Base-by-base conservation (phyloP, 2,797 vertebrate genomes). In the Micropoecilia bifurca region DNA sequence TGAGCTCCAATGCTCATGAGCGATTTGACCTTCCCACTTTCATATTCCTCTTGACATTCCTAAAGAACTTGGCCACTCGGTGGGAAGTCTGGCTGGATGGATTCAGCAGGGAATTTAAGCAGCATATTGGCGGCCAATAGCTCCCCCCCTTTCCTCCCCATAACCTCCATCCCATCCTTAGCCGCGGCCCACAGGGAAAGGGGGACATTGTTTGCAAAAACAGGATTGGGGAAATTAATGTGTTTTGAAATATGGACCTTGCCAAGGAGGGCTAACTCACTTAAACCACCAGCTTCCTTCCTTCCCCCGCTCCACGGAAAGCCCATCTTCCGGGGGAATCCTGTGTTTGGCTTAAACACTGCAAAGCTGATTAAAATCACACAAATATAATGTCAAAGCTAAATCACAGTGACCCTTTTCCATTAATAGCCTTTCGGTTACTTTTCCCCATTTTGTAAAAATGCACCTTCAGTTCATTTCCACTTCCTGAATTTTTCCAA, bases 1-100 rank as follows among this genome's bases (percentile, higher is more conserved):
- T 53, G 82, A 92, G 91, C 92, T 86, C 89, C 80, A 91, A 89
- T 88, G 88, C 92, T 94, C 76, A 30, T 83, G 91, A 95, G 88
- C 76, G 87, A 87, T 95, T 95, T 95, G 94, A 96, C 95, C 94
- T 95, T 95, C 92, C 89, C 86, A 85, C 92, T 92, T 94, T 91
- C 91, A 92, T 94, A 92, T 94, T 93, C 91, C 82, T 91, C 90
- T 91, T 94, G 91, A 95, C 96, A 96, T 96, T 95, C 94, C 95
- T 89, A 85, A 94, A 92, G 89, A 94, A 93, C 94, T 93, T 90
- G 90, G 94, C 92, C 91, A 90, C 94, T 94, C 93, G 81, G 93
- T 95, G 94, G 95, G 95, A 96, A 95, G 93, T 95, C 94, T 95
- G 93, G 87, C 93, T 93, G 85, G 83, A 89, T 84, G 90, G 85